Conservation (phyloP, 2,113 vertebrate species). For the Prolemur simus region DNA sequence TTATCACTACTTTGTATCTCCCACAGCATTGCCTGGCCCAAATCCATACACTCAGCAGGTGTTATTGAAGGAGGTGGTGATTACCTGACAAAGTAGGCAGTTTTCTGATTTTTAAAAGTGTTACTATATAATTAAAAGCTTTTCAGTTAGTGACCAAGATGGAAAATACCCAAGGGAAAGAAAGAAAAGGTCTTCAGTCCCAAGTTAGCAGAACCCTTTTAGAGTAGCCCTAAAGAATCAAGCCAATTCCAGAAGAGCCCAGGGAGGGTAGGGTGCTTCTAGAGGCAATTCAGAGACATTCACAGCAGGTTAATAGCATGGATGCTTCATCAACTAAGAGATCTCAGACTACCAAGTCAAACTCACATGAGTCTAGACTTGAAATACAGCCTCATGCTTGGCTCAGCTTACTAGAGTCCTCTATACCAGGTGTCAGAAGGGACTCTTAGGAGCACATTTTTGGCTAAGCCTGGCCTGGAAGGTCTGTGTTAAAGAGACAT, state of each 20-base stretch:
- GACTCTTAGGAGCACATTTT: not conserved
- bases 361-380: not conserved
- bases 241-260: not conserved
- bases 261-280: not conserved
- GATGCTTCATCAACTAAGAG: not conserved
- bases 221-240: not conserved
- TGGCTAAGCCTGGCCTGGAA: not conserved
- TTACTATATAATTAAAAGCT: not conserved
- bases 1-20: not conserved
- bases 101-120: constrained; percentile 15
- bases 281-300: not conserved
- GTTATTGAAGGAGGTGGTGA: not conserved
- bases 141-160: not conserved
- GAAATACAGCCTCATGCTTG: not conserved
- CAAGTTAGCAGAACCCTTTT: not conserved
- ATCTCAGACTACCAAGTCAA: not conserved
- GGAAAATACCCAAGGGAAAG: not conserved
- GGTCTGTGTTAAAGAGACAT: not conserved
- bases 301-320: not conserved
- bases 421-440: not conserved
- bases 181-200: not conserved
- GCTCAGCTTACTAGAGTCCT: not conserved
- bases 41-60: not conserved
- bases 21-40: not conserved
- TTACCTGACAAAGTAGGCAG: not conserved